A percentile compares a stretch with the other conserved stretches of the same genome.
Conservation (phyloP, 2,113 vertebrate species). For the Platycercus adscitus region DNA sequence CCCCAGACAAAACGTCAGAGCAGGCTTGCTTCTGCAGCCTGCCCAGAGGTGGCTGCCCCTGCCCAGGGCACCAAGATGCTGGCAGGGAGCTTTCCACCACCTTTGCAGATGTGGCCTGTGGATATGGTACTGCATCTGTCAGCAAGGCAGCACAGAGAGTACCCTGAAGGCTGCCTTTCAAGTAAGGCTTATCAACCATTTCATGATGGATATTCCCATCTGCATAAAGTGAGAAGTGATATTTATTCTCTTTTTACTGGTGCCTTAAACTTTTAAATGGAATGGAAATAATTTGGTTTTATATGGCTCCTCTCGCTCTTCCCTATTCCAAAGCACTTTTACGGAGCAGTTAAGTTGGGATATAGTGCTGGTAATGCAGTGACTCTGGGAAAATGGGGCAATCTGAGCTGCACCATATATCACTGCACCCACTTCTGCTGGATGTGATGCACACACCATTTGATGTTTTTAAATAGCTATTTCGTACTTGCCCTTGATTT, state of each 20-base stretch:
- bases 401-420: not conserved
- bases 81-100: fast-evolving
- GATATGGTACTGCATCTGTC: fast-evolving
- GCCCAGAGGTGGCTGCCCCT: not conserved
- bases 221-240: not conserved
- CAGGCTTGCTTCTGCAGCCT: not conserved
- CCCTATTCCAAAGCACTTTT: not conserved
- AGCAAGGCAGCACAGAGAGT: not conserved
- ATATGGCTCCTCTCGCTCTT: not conserved
- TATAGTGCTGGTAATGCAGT: not conserved
- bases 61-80: fast-evolving
- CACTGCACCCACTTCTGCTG: fast-evolving
- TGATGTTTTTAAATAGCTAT: not conserved
- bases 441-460: not conserved
- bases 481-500: not conserved
- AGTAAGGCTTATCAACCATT: not conserved
- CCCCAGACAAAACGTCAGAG: not conserved
- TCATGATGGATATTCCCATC: not conserved
- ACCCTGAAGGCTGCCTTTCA: not conserved
- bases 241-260: slow-evolving; percentile 22
- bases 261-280: slow-evolving; percentile 15
- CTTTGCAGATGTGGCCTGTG: fast-evolving
- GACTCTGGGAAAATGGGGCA: not conserved
- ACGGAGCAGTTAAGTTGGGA: not conserved
- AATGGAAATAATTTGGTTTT: not conserved